Evolutionary conservation across 92 coral and sea anemone species (phyloP).

Genomic region (Montipora capitata): DNA sequence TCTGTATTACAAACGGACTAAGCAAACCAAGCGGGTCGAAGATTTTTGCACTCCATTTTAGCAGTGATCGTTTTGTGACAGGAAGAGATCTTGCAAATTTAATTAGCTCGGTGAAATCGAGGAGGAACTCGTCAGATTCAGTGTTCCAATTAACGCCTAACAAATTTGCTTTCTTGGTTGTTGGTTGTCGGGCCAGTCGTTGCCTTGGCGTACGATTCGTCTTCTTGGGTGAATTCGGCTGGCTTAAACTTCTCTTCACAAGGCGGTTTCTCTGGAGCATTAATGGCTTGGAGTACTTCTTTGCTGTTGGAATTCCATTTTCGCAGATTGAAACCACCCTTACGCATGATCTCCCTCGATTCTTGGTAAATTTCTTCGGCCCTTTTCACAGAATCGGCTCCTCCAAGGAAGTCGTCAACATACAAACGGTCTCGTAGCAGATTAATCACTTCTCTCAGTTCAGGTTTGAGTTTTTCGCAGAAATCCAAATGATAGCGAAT

Average conservation of each 20-base stretch:
- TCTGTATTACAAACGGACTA: slow-evolving; percentile 62
- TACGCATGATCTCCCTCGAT: not conserved
- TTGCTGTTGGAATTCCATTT: not conserved
- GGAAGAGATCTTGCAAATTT: slow-evolving; percentile 56
- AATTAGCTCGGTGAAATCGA: slow-evolving; percentile 56
- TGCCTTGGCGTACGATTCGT: slow-evolving; percentile 27
- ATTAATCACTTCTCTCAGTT: not conserved
- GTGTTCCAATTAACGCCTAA: slow-evolving; percentile 15
- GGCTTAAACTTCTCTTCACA: not conserved
- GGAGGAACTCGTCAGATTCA: slow-evolving; percentile 41
- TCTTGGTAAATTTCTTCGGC: not conserved
- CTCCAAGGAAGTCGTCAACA: not conserved
- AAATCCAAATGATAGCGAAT: not conserved
- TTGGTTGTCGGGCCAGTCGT: slow-evolving; percentile 16
- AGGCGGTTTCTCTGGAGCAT: not conserved
- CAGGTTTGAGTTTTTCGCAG: not conserved
- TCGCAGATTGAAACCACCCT: not conserved
- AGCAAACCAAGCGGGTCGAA: slow-evolving; percentile 83
- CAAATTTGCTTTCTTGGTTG: slow-evolving; percentile 6
- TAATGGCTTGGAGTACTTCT: not conserved
- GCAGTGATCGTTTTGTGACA: slow-evolving; percentile 77
- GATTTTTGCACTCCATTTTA: slow-evolving; percentile 75
- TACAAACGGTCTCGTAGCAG: not conserved
- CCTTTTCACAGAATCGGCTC: not conserved
- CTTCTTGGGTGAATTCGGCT: slow-evolving; percentile 14